These are phyloP conservation scores for Heterohyrax brucei DNA, from an alignment of 2,797 vertebrate species.

Conservation along the genomic window DNA sequence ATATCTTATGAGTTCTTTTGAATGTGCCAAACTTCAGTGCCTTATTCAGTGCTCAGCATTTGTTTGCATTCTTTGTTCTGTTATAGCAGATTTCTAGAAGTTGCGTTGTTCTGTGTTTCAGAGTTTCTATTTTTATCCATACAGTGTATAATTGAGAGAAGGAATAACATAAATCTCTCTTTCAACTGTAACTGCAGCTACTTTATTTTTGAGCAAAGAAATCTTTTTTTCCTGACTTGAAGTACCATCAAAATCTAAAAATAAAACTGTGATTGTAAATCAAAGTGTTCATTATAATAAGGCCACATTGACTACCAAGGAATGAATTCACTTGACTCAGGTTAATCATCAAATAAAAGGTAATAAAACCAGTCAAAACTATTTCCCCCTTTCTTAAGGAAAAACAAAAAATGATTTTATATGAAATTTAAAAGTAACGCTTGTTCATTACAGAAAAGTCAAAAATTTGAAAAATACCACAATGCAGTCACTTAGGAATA, in stretches of 20 bases:
- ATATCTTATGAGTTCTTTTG: neutral
- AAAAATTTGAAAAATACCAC: neutral
- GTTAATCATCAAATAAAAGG: neutral
- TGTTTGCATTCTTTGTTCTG: slow-evolving; percentile 41
- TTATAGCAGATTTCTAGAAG: neutral
- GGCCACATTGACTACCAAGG: neutral
- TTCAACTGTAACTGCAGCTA: neutral
- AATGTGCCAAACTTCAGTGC: neutral
- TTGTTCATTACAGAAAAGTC: neutral
- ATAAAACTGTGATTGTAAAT: neutral
- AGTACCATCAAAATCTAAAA: slow-evolving; percentile 34
- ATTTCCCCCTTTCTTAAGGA: neutral
- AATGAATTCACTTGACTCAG: neutral
- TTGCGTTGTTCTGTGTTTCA: slow-evolving; percentile 35
- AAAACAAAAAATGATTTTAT: neutral
- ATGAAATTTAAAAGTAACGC: neutral
- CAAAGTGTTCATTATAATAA: neutral
- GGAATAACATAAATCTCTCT: neutral
- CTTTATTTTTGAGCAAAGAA: slow-evolving; percentile 59
- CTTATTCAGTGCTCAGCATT: neutral
- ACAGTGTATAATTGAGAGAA: neutral
- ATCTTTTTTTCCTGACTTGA: neutral
- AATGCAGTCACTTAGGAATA: neutral
- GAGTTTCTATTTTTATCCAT: neutral
- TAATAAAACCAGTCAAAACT: neutral